phyloP scores from a whole-genome alignment of 2,113 vertebrate species.

The Tylochromis polylepis region DNA sequence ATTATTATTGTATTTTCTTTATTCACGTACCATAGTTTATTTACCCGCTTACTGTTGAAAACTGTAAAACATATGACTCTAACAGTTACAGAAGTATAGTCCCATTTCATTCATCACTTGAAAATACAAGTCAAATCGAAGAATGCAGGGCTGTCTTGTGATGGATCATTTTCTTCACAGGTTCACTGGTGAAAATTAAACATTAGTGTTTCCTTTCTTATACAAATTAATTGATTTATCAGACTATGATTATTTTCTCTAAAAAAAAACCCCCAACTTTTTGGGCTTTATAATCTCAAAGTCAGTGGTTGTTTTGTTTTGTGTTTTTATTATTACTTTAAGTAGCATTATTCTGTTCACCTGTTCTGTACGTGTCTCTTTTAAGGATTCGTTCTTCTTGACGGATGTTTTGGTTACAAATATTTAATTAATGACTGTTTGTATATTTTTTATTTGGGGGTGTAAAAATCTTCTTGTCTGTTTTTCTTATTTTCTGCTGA shows the following conservation, averaged over 20 bases:
- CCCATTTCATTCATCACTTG: background rate
- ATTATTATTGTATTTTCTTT: background rate
- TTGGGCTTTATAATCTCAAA: background rate
- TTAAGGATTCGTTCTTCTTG: background rate
- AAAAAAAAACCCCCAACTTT: background rate
- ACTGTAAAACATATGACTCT: background rate
- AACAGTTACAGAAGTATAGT: background rate
- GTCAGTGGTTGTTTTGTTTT: background rate
- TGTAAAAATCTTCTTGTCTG: slow-evolving; percentile 17
- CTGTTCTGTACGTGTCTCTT: background rate
- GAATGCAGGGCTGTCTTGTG: background rate
- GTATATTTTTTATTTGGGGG: background rate
- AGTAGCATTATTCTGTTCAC: background rate
- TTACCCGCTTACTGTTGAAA: slow-evolving; percentile 12
- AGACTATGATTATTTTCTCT: slow-evolving; percentile 27
- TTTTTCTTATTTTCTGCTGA: background rate
- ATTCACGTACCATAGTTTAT: background rate
- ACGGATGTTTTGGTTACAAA: slow-evolving; percentile 3
- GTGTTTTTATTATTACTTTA: background rate
- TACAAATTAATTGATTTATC: slow-evolving; percentile 12
- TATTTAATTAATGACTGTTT: background rate
- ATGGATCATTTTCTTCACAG: background rate
- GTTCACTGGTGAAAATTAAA: background rate
- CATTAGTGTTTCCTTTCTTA: slow-evolving; percentile 32
- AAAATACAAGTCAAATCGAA: background rate